These are phyloP conservation scores for Xylocopa sonorina DNA, from an alignment of 1,140 invertebrate species.

Conservation along the genomic window DNA sequence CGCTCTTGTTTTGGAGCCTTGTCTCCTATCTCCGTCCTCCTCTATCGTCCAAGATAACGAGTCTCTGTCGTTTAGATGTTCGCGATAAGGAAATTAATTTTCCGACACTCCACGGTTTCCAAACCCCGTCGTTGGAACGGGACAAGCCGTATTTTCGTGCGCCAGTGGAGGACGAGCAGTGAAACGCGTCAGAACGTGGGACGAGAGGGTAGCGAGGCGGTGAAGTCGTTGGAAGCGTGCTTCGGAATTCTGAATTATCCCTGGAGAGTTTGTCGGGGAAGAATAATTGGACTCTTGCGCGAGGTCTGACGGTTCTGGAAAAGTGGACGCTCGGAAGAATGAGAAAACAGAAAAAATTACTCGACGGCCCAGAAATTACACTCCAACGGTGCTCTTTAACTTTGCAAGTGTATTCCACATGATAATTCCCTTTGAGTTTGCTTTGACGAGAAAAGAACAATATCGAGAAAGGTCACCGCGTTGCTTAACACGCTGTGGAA, in stretches of 20 bases:
- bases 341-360: no score
- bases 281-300: no score
- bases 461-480: neutral
- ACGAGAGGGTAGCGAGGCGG: neutral
- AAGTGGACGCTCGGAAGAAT: no score
- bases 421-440: no score
- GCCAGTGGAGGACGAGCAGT: neutral
- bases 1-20: slow-evolving; percentile 44
- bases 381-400: no score
- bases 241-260: no score
- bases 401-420: no score
- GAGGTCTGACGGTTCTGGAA: no score
- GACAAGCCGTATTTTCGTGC: neutral
- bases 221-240: neutral
- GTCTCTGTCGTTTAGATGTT: slow-evolving; percentile 34
- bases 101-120: slow-evolving; percentile 44
- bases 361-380: no score
- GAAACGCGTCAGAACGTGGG: neutral
- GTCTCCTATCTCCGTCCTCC: neutral
- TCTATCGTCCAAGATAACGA: neutral
- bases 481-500: slow-evolving; percentile 9
- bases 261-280: no score
- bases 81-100: slow-evolving; percentile 55
- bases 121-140: neutral
- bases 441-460: no score